Conservation (phyloP, 2,888 invertebrate species). For the Athripsodes cinereus region DNA sequence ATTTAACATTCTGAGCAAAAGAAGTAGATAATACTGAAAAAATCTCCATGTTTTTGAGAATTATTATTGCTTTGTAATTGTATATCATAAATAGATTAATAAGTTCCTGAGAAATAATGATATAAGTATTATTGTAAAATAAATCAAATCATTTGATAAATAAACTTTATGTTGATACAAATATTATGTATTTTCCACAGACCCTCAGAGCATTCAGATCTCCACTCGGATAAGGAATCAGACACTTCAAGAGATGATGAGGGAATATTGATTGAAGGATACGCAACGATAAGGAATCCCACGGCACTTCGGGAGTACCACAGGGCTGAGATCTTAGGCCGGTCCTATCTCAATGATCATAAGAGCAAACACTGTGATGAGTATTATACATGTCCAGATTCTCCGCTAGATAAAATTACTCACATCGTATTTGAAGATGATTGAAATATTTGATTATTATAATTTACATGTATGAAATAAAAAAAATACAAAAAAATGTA, state of each 20-base stretch:
- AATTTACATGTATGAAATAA: too few relatives aligned
- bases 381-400: constrained; percentile 34
- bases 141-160: background rate
- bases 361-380: constrained; percentile 33
- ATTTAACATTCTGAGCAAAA: too few relatives aligned
- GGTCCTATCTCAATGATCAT: constrained; percentile 30
- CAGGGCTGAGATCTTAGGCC: constrained; percentile 14
- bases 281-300: constrained; percentile 9
- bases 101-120: too few relatives aligned
- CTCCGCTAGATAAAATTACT: constrained; percentile 25
- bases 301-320: constrained; percentile 17
- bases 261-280: background rate
- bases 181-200: too few relatives aligned
- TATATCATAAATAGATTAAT: too few relatives aligned
- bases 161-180: too few relatives aligned
- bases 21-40: too few relatives aligned
- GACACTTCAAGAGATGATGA: background rate
- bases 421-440: constrained; percentile 18
- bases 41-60: too few relatives aligned
- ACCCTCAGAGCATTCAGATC: constrained; percentile 18
- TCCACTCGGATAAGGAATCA: background rate
- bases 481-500: too few relatives aligned
- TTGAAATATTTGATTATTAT: too few relatives aligned
- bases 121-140: background rate
- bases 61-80: too few relatives aligned